Conservation (phyloP, 2,888 invertebrate species). For the Tortricodes alternella region DNA sequence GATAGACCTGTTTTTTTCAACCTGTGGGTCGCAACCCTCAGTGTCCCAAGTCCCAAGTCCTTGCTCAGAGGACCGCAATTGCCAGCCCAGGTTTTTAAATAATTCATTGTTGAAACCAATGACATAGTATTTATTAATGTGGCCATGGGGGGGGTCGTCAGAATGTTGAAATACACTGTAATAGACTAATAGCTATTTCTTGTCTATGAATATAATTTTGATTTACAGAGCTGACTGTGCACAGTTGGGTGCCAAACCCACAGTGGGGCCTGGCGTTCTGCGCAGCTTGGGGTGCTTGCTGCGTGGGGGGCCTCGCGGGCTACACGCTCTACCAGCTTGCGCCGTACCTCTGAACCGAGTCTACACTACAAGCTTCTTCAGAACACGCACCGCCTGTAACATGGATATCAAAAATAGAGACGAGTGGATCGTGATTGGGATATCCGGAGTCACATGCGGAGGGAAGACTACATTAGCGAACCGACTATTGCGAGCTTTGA, state of each 20-base stretch:
- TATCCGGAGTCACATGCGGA: constrained; percentile 92
- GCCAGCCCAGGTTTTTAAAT: no score
- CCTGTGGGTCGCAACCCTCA: no score
- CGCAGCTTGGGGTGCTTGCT: constrained; percentile 83
- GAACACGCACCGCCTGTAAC: neutral
- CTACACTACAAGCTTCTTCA: neutral
- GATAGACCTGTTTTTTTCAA: no score
- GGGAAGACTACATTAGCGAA: constrained; percentile 90
- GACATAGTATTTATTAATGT: no score
- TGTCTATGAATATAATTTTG: no score
- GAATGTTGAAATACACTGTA: no score
- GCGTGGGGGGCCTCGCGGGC: constrained; percentile 85
- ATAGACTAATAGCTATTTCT: no score
- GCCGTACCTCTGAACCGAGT: constrained; percentile 35
- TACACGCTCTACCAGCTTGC: constrained; percentile 83
- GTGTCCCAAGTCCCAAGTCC: no score
- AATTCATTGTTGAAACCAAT: no score
- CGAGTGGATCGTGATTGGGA: constrained; percentile 80
- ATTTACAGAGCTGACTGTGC: constrained; percentile 78
- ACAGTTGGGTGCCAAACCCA: constrained; percentile 78
- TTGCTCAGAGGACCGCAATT: no score
- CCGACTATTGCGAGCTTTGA: constrained; percentile 69
- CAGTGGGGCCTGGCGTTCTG: constrained; percentile 84
- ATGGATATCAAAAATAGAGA: constrained; percentile 28
- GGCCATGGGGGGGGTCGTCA: no score